Conservation (phyloP, 2,797 vertebrate species). For the Anableps anableps region DNA sequence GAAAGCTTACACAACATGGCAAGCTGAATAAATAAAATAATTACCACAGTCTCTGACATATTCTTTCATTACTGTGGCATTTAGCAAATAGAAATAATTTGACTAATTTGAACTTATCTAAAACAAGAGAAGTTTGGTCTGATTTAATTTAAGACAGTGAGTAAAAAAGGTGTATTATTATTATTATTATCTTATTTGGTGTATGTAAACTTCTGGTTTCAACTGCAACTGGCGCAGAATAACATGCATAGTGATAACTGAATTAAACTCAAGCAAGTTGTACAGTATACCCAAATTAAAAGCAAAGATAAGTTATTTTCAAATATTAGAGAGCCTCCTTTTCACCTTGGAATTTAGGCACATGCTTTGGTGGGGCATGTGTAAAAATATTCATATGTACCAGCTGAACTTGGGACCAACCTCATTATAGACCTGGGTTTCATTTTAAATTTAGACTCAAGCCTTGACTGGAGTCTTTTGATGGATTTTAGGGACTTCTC, state of each 20-base stretch:
- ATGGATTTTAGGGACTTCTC: constrained; percentile 34
- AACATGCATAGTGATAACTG: not conserved
- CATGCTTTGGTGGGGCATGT: constrained; percentile 59
- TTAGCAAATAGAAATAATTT: no score
- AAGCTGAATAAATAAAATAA: no score
- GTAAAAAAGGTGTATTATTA: not conserved
- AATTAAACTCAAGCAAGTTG: not conserved
- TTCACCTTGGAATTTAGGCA: constrained; percentile 60
- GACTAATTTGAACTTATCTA: not conserved
- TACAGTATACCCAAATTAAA: not conserved
- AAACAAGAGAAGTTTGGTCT: not conserved
- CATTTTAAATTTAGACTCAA: constrained; percentile 72
- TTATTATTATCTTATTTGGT: not conserved
- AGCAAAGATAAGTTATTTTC: not conserved
- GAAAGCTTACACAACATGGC: no score
- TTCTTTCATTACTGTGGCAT: no score
- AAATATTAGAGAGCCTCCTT: constrained; percentile 8
- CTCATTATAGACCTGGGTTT: constrained; percentile 50
- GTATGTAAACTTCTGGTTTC: not conserved
- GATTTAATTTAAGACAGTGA: not conserved
- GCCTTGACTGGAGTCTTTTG: constrained; percentile 55
- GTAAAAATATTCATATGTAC: constrained; percentile 75
- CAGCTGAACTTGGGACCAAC: constrained; percentile 68
- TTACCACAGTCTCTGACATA: no score
- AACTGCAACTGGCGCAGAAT: not conserved